Percentiles rank a stretch among this genome's conserved stretches.
Conservation (phyloP, 2,797 vertebrate species). For the Lepilemur septentrionalis region DNA sequence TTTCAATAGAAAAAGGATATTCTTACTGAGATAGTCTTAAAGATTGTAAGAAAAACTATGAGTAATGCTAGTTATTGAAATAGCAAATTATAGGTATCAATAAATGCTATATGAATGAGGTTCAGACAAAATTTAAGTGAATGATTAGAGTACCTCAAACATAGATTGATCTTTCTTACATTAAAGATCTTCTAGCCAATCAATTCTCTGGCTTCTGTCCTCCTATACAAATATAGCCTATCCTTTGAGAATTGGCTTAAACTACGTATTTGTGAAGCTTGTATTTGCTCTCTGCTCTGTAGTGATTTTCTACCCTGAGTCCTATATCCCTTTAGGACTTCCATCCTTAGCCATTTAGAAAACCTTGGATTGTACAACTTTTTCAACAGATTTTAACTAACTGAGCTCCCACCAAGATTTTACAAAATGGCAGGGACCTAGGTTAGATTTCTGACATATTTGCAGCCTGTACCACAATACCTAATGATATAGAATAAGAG, state of each 20-base stretch:
- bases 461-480: neutral
- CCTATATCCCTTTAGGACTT: neutral
- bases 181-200: neutral
- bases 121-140: neutral
- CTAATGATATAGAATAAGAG: neutral
- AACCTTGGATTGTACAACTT: neutral
- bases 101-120: neutral
- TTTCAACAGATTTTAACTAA: neutral
- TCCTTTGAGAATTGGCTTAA: neutral
- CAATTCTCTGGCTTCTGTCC: neutral
- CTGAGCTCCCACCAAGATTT: neutral
- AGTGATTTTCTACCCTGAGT: neutral
- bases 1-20: neutral
- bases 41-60: neutral
- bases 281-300: neutral
- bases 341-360: neutral
- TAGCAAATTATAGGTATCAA: neutral
- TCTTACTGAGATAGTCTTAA: neutral
- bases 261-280: neutral
- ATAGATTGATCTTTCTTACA: neutral
- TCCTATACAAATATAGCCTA: neutral
- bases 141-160: neutral
- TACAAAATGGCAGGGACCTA: neutral
- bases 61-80: neutral
- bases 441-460: neutral